Conservation (phyloP, 2,797 vertebrate species). For the Tokudaia muenninki region DNA sequence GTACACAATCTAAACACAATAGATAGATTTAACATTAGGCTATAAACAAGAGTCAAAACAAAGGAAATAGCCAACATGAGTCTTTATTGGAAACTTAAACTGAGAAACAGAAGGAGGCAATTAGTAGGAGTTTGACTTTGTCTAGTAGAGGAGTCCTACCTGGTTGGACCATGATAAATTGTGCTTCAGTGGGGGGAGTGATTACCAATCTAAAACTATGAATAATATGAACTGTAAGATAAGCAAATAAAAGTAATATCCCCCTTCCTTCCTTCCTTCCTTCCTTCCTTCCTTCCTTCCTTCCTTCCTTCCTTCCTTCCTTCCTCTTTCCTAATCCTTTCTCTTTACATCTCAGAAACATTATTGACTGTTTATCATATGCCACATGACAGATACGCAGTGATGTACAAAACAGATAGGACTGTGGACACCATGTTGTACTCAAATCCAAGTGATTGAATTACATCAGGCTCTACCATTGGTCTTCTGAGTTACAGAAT, state of each 20-base stretch:
- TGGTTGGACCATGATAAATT: background rate
- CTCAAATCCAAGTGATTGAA: constrained; percentile 9
- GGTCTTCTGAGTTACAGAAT: background rate
- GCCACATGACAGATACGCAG: background rate
- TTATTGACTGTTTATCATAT: background rate
- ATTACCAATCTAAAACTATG: background rate
- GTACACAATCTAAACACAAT: background rate
- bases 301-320: background rate
- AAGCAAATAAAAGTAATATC: background rate
- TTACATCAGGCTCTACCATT: background rate
- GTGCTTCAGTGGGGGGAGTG: background rate
- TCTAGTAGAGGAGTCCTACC: background rate
- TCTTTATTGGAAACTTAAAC: background rate
- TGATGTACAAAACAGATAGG: background rate
- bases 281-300: too few relatives aligned
- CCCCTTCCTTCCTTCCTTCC: too few relatives aligned
- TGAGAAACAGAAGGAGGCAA: background rate
- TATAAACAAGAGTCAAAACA: constrained; percentile 2
- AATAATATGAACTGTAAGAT: background rate
- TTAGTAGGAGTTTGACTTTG: background rate
- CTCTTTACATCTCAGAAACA: background rate
- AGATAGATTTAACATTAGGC: background rate
- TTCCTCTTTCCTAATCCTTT: background rate
- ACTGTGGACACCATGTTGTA: background rate
- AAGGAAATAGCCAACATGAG: background rate